These are phyloP conservation scores for Daphoenositta chrysoptera DNA, from an alignment of 2,113 vertebrate genomes.

Conservation along the genomic window DNA sequence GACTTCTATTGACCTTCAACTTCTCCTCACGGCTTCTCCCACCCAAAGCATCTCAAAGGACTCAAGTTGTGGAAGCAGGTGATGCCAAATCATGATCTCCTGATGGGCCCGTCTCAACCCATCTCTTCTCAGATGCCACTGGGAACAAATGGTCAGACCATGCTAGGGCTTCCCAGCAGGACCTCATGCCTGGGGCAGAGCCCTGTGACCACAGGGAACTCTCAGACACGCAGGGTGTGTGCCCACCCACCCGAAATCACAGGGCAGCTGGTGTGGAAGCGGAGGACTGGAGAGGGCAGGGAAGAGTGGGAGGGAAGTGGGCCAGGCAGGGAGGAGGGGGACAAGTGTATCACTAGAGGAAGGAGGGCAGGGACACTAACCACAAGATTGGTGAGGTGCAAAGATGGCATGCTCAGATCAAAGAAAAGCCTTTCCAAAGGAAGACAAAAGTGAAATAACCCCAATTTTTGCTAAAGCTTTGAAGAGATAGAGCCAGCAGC, in stretches of 20 bases:
- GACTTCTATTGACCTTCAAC: background rate
- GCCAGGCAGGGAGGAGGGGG: conserved; percentile 17
- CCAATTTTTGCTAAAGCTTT: conserved; percentile 82
- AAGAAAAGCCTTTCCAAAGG: conserved; percentile 81
- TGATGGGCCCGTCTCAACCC: background rate
- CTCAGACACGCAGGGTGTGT: rapidly evolving
- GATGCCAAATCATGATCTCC: background rate
- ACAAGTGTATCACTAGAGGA: conserved; percentile 70
- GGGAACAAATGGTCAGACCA: background rate
- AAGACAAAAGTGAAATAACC: conserved; percentile 73
- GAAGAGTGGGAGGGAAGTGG: background rate
- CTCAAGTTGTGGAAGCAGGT: background rate
- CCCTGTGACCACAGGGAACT: background rate
- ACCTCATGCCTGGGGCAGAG: background rate
- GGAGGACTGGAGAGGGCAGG: background rate
- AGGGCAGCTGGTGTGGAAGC: conserved; percentile 38
- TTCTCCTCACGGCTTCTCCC: background rate
- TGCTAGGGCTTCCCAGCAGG: background rate
- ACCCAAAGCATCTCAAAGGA: background rate
- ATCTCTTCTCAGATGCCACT: background rate
- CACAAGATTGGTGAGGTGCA: conserved; percentile 97
- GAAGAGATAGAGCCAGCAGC: conserved; percentile 85
- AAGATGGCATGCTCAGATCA: conserved; percentile 91
- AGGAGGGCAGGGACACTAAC: conserved; percentile 76
- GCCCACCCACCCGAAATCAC: background rate